Conservation (phyloP, 2,113 vertebrate species). For the Ammodytes dubius region DNA sequence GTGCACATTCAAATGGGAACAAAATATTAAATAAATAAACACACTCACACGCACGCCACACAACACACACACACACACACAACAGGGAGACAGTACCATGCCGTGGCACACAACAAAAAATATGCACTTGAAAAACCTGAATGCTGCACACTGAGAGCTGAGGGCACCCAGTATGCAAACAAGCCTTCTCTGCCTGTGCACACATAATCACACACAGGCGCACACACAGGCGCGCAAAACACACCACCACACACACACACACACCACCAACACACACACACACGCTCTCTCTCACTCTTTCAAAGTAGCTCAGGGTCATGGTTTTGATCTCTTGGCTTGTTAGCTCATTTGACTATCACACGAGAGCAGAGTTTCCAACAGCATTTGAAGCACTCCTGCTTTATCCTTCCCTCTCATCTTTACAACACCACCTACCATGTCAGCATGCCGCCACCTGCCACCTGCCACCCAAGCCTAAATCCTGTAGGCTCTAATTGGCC, state of each 20-base stretch:
- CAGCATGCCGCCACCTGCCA: slow-evolving; percentile 24
- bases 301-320: slow-evolving; percentile 62
- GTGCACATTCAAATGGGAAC: slow-evolving; percentile 51
- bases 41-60: background rate
- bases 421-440: slow-evolving; percentile 40
- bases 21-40: slow-evolving; percentile 61
- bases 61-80: too few relatives aligned
- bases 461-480: background rate
- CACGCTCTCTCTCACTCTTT: slow-evolving; percentile 1
- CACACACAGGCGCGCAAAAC: too few relatives aligned
- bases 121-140: slow-evolving; percentile 32
- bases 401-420: slow-evolving; percentile 38
- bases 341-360: slow-evolving; percentile 48
- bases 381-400: slow-evolving; percentile 1
- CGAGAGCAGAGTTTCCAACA: slow-evolving; percentile 35
- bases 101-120: slow-evolving; percentile 39
- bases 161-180: background rate
- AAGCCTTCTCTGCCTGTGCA: background rate
- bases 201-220: background rate
- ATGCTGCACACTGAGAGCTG: background rate
- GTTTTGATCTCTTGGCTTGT: slow-evolving; percentile 55
- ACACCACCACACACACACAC: background rate
- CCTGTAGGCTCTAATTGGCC: slow-evolving; percentile 74
- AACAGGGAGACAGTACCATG: slow-evolving; percentile 26
- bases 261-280: slow-evolving; percentile 1